These are phyloP conservation scores for Ictalurus punctatus DNA, from an alignment of 2,113 vertebrate species.

Conservation along the genomic window DNA sequence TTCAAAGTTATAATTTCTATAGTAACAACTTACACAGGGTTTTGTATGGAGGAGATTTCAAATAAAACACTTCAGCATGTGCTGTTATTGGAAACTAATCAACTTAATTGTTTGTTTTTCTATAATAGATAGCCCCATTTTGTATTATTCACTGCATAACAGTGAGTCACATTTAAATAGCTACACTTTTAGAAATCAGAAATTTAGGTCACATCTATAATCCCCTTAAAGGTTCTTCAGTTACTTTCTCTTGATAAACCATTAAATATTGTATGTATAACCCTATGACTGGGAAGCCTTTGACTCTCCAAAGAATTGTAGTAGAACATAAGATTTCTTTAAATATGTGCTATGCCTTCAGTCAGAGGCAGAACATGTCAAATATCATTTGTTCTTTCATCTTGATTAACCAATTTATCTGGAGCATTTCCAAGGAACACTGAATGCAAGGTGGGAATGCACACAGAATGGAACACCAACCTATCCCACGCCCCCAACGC, in stretches of 20 bases:
- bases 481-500: background rate
- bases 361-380: background rate
- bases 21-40: background rate
- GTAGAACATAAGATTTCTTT: background rate
- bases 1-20: background rate
- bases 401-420: background rate
- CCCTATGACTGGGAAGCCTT: background rate
- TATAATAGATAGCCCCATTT: background rate
- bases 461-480: background rate
- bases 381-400: background rate
- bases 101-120: background rate
- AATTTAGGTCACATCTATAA: background rate
- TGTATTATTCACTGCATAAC: background rate
- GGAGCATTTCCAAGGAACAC: background rate
- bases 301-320: background rate
- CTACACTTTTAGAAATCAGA: background rate
- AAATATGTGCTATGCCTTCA: background rate
- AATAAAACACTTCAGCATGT: background rate
- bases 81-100: background rate
- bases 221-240: background rate
- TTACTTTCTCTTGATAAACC: background rate
- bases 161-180: background rate
- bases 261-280: background rate
- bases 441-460: background rate
- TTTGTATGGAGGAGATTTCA: background rate